A percentile compares a stretch with the other conserved stretches of the same genome.
These are phyloP conservation scores for Myocastor coypus DNA, from an alignment of 2,113 vertebrate genomes.

Conservation along the genomic window DNA sequence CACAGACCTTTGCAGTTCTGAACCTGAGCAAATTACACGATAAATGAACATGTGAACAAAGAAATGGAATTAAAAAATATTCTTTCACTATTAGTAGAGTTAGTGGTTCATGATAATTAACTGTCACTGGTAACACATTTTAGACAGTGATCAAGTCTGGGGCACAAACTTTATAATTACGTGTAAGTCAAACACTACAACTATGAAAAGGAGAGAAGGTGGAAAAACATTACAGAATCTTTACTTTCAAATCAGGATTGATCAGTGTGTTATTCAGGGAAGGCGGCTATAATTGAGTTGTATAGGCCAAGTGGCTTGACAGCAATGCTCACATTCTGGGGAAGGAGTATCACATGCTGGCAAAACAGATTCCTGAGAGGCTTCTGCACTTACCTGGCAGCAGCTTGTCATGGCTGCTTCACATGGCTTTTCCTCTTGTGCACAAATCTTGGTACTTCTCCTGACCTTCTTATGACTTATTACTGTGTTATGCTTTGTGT, in stretches of 20 bases:
- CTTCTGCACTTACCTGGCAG: background rate
- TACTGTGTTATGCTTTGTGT: background rate
- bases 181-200: background rate
- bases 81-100: background rate
- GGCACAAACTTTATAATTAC: background rate
- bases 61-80: background rate
- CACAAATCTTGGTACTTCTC: background rate
- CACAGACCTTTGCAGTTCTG: background rate
- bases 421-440: background rate
- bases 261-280: background rate
- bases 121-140: background rate
- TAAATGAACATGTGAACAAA: background rate
- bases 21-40: background rate
- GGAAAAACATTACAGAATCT: background rate
- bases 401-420: background rate
- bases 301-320: background rate
- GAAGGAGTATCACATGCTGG: background rate
- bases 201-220: background rate
- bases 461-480: background rate
- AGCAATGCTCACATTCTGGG: background rate
- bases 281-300: background rate
- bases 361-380: background rate
- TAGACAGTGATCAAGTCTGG: background rate
- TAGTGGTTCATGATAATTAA: background rate
- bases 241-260: background rate